Base-by-base conservation (phyloP, 2,113 vertebrate genomes). In the Gymnorhina tibicen region DNA sequence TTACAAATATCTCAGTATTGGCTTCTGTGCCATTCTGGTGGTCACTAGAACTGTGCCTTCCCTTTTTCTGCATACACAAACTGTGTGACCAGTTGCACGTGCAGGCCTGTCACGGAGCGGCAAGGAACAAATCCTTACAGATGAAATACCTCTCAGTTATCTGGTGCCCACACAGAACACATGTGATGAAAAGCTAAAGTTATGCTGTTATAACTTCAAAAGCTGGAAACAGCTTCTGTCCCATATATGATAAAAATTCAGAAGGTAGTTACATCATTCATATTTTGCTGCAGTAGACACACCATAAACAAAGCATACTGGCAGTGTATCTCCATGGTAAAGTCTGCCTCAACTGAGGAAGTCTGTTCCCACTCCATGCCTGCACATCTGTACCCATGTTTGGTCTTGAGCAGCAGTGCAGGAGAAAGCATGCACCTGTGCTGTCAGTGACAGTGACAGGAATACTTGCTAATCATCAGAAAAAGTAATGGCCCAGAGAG, bases 11-110 rank as follows among this genome's bases (percentile, higher is more conserved):
- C 30, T 67, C 26, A 6, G 13, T 21, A 41, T 9, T 68, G 46
- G 59, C 28, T 66, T 39, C 37, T 60, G 5, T 24, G 59, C 27
- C 14, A 4, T 37, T 78, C 44, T 23, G 67, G 44, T 23, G 28
- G 9, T 27, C 44, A 30, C 8, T 4, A 28, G 19, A 63, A 42
- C 33, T 11, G 14, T 28, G 33, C 16, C 16, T 60, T 44, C 22
- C 42, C 26, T 58, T 39, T 28, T 33, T 46, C 85, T 59, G 42
- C 76, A 32, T 0, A 3, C 13, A 58, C 30, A 13, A 10, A 9
- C 33, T 6, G 13, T 37, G 66, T 2, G 9, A 30, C 16, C 22
- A 52, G n/a, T 3, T 10, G 39, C 59, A 10, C 1, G 1, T 30
- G 33, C 27, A 68, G 39, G 53, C 22, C 44, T 24, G 11, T 13